Percentiles rank a stretch among this genome's conserved stretches.
These are phyloP conservation scores for Lepisosteus oculatus DNA, from an alignment of 2,113 vertebrate species.

Conservation along the genomic window DNA sequence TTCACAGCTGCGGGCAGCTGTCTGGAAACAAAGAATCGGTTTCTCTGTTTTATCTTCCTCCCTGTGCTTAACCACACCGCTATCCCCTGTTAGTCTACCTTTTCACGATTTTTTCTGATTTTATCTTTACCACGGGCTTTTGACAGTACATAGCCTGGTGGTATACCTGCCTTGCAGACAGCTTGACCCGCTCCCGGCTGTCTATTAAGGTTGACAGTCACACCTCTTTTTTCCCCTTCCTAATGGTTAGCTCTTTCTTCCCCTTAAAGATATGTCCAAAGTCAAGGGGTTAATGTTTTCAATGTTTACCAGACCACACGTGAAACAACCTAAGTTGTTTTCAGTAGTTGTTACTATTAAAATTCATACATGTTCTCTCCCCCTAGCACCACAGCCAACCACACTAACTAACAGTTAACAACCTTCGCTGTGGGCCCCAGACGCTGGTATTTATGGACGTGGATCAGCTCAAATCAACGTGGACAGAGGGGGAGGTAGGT, in stretches of 20 bases:
- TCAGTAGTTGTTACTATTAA: neutral
- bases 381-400: neutral
- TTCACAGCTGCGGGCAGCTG: slow-evolving; percentile 27
- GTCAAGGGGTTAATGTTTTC: neutral
- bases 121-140: slow-evolving; percentile 81
- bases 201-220: slow-evolving; percentile 25
- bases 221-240: slow-evolving; percentile 24
- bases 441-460: no score
- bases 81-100: slow-evolving; percentile 66
- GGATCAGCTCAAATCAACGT: no score
- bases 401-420: neutral
- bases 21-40: slow-evolving; percentile 30
- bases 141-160: slow-evolving; percentile 73
- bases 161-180: slow-evolving; percentile 56
- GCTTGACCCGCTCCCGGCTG: slow-evolving; percentile 53
- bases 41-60: slow-evolving; percentile 28
- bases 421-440: no score
- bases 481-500: no score
- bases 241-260: slow-evolving; percentile 6
- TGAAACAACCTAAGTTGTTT: neutral
- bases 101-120: slow-evolving; percentile 73
- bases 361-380: neutral
- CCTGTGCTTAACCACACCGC: slow-evolving; percentile 28
- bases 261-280: neutral
- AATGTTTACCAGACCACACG: neutral